Conservation (phyloP, 2,888 invertebrate genomes). For the Allacma fusca region DNA sequence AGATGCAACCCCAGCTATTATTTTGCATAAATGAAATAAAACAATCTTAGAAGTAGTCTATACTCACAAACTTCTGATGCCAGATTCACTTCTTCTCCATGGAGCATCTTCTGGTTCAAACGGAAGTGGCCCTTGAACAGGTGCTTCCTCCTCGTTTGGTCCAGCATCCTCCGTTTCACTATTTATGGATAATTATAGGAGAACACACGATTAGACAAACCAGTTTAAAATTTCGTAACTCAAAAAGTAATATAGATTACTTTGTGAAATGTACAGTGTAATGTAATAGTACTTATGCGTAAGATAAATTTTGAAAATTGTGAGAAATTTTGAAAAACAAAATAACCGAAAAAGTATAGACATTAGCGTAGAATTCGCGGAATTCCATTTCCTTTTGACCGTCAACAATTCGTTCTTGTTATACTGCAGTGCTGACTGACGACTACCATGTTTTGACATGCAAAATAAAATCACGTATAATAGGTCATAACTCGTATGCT, state of each 20-base stretch:
- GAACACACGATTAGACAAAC: no score
- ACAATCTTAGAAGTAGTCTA: not conserved
- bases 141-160: conserved; percentile 72
- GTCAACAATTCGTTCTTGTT: conserved; percentile 35
- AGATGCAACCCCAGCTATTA: conserved; percentile 48
- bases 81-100: conserved; percentile 87
- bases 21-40: not conserved
- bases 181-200: not conserved
- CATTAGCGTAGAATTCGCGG: conserved; percentile 30
- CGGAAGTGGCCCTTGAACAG: conserved; percentile 96
- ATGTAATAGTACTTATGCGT: no score
- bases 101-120: conserved; percentile 97
- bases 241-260: no score
- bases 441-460: conserved; percentile 33
- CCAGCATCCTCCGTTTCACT: not conserved
- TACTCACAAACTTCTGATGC: conserved; percentile 89
- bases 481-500: not conserved
- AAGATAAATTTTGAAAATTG: not conserved
- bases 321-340: conserved; percentile 27
- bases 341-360: conserved; percentile 44
- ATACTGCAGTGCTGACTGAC: conserved; percentile 23
- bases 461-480: conserved; percentile 28
- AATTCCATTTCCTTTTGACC: conserved; percentile 28
- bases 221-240: no score
- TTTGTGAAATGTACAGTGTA: no score